Evolutionary conservation across 2,113 vertebrate species (phyloP).

Genomic region (Suncus etruscus): DNA sequence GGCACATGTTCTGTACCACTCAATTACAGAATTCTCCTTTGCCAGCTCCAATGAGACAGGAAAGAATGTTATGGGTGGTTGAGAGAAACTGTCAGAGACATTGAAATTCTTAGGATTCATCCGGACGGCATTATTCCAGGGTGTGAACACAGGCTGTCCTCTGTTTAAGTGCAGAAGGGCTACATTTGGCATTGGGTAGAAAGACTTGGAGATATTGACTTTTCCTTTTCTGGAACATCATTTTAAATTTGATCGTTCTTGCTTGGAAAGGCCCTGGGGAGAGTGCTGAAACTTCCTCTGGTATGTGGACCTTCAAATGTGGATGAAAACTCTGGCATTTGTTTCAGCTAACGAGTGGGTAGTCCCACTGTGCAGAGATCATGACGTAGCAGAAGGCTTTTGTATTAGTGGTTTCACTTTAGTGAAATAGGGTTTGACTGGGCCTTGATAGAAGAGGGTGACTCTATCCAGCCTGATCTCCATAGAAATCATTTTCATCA

Average conservation of each 20-base stretch:
- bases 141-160: slow-evolving; percentile 91
- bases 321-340: slow-evolving; percentile 72
- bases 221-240: slow-evolving; percentile 65
- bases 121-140: slow-evolving; percentile 90
- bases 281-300: slow-evolving; percentile 67
- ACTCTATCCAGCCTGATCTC: slow-evolving; percentile 70
- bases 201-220: slow-evolving; percentile 80
- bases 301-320: slow-evolving; percentile 77
- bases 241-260: slow-evolving; percentile 82
- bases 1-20: slow-evolving; percentile 98
- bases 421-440: slow-evolving; percentile 72
- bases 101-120: slow-evolving; percentile 93
- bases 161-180: slow-evolving; percentile 90
- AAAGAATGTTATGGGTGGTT: slow-evolving; percentile 94
- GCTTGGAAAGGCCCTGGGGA: slow-evolving; percentile 40
- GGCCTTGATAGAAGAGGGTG: slow-evolving; percentile 80
- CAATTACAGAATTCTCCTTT: slow-evolving; percentile 98
- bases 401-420: slow-evolving; percentile 76
- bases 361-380: slow-evolving; percentile 70
- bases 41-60: slow-evolving; percentile 95
- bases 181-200: slow-evolving; percentile 81
- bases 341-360: slow-evolving; percentile 64
- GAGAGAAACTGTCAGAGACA: slow-evolving; percentile 94
- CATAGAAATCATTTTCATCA: slow-evolving; percentile 84
- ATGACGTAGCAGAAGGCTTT: slow-evolving; percentile 71